These are phyloP conservation scores for Cremastobaeus sp. DNA, from an alignment of 2,888 invertebrate species.

Conservation along the genomic window DNA sequence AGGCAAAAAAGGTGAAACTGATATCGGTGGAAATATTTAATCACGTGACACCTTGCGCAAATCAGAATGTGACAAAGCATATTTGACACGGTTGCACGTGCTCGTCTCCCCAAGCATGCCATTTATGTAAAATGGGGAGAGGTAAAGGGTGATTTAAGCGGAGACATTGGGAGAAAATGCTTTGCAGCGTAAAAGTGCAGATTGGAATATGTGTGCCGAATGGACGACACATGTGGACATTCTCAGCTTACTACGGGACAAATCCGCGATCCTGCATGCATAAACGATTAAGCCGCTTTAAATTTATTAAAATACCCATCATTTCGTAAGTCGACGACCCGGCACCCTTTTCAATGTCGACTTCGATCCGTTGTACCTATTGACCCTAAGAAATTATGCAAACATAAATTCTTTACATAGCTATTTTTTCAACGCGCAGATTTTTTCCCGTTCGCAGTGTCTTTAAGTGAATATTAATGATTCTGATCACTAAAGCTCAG, in stretches of 20 bases:
- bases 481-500: no score
- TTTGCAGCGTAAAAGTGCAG: constrained; percentile 52
- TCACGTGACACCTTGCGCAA: constrained; percentile 68
- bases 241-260: constrained; percentile 78
- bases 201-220: constrained; percentile 58
- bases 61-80: constrained; percentile 63
- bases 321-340: constrained; percentile 63
- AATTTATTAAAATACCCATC: constrained; percentile 77
- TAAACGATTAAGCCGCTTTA: constrained; percentile 76
- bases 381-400: constrained; percentile 60
- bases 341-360: constrained; percentile 55
- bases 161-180: constrained; percentile 48
- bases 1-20: constrained; percentile 29
- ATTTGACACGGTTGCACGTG: constrained; percentile 71
- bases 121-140: constrained; percentile 66
- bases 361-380: constrained; percentile 53
- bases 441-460: constrained; percentile 42
- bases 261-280: constrained; percentile 78
- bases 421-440: constrained; percentile 46
- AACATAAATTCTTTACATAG: constrained; percentile 54
- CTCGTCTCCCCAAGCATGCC: constrained; percentile 69
- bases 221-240: constrained; percentile 75
- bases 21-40: constrained; percentile 60
- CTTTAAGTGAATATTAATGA: constrained; percentile 48
- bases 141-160: constrained; percentile 55